Evolutionary conservation across 2,888 invertebrate species (phyloP).

Genomic region (Steinernema hermaphroditum): DNA sequence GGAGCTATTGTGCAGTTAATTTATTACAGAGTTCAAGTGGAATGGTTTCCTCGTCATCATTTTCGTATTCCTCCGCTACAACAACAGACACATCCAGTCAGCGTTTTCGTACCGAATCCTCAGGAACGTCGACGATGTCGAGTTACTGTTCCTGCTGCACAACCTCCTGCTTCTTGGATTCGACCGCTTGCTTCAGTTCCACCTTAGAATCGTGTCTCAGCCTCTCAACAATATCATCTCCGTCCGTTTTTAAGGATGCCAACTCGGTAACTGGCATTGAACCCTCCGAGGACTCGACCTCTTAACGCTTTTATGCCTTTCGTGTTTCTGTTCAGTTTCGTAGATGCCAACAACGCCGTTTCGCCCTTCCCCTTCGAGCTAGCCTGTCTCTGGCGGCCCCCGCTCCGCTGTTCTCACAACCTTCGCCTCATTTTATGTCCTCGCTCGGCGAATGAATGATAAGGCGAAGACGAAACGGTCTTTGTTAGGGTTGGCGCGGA

Average conservation of each 20-base stretch:
- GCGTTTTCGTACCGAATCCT: too few relatives aligned
- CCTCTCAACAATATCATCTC: neutral
- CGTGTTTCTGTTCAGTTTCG: neutral
- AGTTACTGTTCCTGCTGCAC: slow-evolving; percentile 4
- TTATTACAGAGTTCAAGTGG: neutral
- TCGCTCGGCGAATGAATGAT: slow-evolving; percentile 21
- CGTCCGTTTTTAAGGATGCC: neutral
- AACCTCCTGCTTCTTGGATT: neutral
- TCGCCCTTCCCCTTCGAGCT: neutral
- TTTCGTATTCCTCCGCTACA: neutral
- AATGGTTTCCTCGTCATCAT: neutral
- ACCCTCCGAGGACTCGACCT: neutral
- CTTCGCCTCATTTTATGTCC: slow-evolving; percentile 26
- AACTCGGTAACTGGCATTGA: neutral
- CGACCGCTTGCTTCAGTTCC: neutral
- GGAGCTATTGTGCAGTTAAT: neutral
- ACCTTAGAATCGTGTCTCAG: neutral
- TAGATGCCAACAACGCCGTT: neutral
- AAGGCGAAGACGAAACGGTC: slow-evolving; percentile 19
- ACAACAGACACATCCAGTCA: too few relatives aligned
- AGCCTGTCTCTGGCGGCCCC: slow-evolving; percentile 9
- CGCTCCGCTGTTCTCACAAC: slow-evolving; percentile 26
- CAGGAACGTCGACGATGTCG: too few relatives aligned
- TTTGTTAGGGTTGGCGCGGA: neutral
- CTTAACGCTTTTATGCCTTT: neutral